These are phyloP conservation scores for Meliscaeva auricollis DNA, from an alignment of 2,888 invertebrate genomes.

Conservation along the genomic window DNA sequence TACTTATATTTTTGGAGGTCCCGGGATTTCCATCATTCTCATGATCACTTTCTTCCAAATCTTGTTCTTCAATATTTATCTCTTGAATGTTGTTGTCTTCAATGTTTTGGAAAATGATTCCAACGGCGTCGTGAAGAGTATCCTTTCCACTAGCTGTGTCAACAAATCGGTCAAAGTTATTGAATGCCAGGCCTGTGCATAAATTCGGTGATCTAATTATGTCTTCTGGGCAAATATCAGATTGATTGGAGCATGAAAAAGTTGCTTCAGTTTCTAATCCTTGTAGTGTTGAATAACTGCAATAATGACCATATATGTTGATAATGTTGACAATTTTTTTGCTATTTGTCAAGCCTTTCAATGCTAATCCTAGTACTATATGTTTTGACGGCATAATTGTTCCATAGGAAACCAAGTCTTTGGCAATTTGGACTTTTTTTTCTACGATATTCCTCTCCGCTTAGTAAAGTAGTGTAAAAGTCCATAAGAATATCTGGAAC, in stretches of 20 bases:
- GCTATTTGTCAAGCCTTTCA: background rate
- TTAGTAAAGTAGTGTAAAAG: background rate
- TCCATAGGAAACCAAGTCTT: background rate
- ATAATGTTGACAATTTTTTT: slow-evolving; percentile 3
- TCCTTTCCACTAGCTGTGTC: slow-evolving; percentile 26
- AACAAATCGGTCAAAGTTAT: slow-evolving; percentile 40
- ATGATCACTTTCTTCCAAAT: background rate
- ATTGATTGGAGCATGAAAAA: background rate
- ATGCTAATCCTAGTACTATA: background rate
- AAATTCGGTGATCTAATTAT: background rate
- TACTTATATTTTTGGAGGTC: too few species aligned
- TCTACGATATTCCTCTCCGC: background rate
- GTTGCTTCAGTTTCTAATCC: slow-evolving; percentile 14
- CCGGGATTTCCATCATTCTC: too few species aligned
- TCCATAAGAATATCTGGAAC: background rate
- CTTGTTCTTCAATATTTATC: background rate
- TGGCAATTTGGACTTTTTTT: background rate
- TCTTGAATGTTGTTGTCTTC: background rate
- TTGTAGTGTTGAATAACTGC: slow-evolving; percentile 1
- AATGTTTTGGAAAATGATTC: slow-evolving; percentile 24
- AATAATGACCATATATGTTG: background rate
- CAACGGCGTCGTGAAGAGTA: slow-evolving; percentile 27
- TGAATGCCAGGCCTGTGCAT: slow-evolving; percentile 15
- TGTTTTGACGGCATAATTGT: slow-evolving; percentile 10
- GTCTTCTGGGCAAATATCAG: background rate